These are phyloP conservation scores for Onychomys leucogaster DNA, from an alignment of 2,797 vertebrate genomes.

Conservation along the genomic window DNA sequence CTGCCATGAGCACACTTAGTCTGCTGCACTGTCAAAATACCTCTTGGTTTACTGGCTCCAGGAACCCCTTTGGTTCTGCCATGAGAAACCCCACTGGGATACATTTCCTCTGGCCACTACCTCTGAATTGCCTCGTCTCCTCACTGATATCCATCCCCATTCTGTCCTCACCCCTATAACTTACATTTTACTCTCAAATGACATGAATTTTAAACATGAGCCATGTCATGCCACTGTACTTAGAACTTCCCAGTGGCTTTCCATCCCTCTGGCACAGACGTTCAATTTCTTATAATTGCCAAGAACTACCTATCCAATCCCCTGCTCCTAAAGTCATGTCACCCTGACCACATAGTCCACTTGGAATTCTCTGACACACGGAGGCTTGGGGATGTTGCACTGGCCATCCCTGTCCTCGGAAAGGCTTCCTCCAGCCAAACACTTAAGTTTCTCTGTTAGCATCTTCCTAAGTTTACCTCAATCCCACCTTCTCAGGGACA, in stretches of 20 bases:
- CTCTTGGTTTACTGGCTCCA: background rate
- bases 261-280: background rate
- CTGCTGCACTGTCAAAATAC: background rate
- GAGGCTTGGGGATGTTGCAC: background rate
- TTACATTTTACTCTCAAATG: conserved; percentile 17
- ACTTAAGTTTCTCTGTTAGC: background rate
- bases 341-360: background rate
- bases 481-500: background rate
- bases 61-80: background rate
- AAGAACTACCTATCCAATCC: background rate
- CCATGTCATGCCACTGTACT: background rate
- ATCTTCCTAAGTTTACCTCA: background rate
- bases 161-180: background rate
- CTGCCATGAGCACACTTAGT: background rate
- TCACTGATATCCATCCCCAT: background rate
- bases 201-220: conserved; percentile 4
- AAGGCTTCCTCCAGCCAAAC: background rate
- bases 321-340: background rate
- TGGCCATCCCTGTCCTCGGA: background rate
- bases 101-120: background rate
- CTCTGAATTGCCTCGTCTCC: background rate
- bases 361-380: background rate
- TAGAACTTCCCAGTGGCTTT: background rate
- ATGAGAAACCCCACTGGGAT: background rate
- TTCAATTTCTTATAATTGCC: background rate